Evolutionary conservation across 2,888 invertebrate genomes (phyloP), one percentile per base, ranked within the genome.

Genomic region (Pyrrhosoma nymphula): DNA sequence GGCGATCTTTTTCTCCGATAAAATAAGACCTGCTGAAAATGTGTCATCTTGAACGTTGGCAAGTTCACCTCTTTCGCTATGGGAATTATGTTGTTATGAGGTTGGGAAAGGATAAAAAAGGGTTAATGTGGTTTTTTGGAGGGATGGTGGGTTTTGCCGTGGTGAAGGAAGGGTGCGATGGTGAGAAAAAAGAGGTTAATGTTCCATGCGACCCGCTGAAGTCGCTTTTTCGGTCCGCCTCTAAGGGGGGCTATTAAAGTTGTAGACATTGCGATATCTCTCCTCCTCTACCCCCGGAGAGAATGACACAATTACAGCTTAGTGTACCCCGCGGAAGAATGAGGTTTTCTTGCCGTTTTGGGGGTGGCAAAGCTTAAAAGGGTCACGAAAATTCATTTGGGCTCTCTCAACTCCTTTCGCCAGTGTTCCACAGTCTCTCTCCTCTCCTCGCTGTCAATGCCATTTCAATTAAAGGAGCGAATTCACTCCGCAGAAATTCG

Each of bases 231-330:
- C 30, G 82, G 82, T 82, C 82, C 35, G 82, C 35, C 82, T 82
- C n/a, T 82, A 35, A 82, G 82, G 82, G 82, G 35, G 82, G 30
- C 82, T 35, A 82, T 82, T 82, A 82, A 69, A 35, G 26, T 35
- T 82, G 82, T 82, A 35, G 82, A 82, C 82, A 82, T 35, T 82
- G 82, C 26, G 82, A 35, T 82, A 35, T 35, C 82, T 35, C 35
- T 82, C 82, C 82, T 14, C 4, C 35, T 8, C 30, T 18, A 14
- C 82, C 30, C 35, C 1, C 10, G 69, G 26, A 26, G 69, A 82
- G 82, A 82, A 82, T 82, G 82, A 82, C 82, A 82, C 82, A 82
- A 82, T 82, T 82, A 82, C 35, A n/a, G 35, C 35, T 82, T 35
- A 82, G 82, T 82, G 82, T 82, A 16, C 35, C 26, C 30, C 30